Conservation (phyloP, 2,888 invertebrate species). For the Ctenicera cuprea region DNA sequence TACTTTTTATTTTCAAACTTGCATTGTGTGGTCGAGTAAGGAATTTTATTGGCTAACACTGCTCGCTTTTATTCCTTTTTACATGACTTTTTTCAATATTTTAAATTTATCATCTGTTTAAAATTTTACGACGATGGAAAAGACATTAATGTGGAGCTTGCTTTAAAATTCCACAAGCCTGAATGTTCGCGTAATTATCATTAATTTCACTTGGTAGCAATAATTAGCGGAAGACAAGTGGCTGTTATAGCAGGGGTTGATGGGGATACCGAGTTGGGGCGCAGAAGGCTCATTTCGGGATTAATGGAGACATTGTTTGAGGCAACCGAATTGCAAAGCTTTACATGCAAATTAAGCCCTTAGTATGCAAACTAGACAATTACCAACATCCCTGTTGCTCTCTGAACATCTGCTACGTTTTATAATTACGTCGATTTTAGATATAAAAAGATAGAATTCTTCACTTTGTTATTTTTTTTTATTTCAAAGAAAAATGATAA, state of each 20-base stretch:
- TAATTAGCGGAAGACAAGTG: slow-evolving; percentile 63
- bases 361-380: slow-evolving; percentile 72
- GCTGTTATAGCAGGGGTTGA: slow-evolving; percentile 51
- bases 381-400: slow-evolving; percentile 66
- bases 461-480: background rate
- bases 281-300: slow-evolving; percentile 68
- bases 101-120: background rate
- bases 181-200: slow-evolving; percentile 60
- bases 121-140: slow-evolving; percentile 12
- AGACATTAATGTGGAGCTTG: no score
- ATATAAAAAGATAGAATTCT: background rate
- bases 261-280: slow-evolving; percentile 37
- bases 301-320: slow-evolving; percentile 72
- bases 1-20: slow-evolving; percentile 61
- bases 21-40: slow-evolving; percentile 17
- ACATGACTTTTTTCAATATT: slow-evolving; percentile 2
- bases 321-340: slow-evolving; percentile 67
- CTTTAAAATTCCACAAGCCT: no score
- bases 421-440: slow-evolving; percentile 26
- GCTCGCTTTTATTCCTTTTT: background rate
- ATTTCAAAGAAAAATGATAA: background rate
- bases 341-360: slow-evolving; percentile 72
- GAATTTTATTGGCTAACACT: slow-evolving; percentile 22
- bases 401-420: slow-evolving; percentile 51
- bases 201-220: slow-evolving; percentile 63